Evolutionary conservation across 2,113 vertebrate species (phyloP).

Genomic region (Donacobius atricapilla): DNA sequence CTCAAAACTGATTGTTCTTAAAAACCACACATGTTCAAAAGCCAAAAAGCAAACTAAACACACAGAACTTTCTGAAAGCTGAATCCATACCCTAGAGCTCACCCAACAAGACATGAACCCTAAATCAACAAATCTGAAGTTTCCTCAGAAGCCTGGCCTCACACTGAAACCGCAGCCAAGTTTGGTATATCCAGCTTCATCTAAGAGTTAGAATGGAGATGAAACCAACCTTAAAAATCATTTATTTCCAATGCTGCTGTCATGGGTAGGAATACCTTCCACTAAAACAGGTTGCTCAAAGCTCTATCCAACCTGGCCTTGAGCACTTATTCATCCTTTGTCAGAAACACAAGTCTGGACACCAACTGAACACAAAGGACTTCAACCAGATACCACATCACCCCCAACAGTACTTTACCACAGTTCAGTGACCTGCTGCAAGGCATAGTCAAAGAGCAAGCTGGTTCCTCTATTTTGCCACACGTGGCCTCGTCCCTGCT

Average conservation of each 20-base stretch:
- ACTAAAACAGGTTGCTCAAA: background rate
- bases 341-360: background rate
- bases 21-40: background rate
- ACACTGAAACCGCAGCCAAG: background rate
- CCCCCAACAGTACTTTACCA: background rate
- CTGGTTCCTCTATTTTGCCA: background rate
- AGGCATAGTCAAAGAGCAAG: fast-evolving
- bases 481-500: background rate
- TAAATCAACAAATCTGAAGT: background rate
- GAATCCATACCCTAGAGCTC: background rate
- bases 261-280: background rate
- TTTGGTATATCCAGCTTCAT: background rate
- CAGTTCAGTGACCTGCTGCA: background rate
- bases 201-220: background rate
- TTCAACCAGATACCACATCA: background rate
- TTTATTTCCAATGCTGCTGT: background rate
- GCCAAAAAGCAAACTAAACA: background rate
- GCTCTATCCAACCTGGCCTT: background rate
- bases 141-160: background rate
- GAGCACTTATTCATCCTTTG: background rate
- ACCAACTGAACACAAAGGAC: background rate
- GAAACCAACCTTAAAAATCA: background rate
- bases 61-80: background rate
- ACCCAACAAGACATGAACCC: background rate
- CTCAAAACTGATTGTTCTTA: slow-evolving; percentile 18